phyloP scores from a whole-genome alignment of 2,888 invertebrate species.

The Chirona hameri region DNA sequence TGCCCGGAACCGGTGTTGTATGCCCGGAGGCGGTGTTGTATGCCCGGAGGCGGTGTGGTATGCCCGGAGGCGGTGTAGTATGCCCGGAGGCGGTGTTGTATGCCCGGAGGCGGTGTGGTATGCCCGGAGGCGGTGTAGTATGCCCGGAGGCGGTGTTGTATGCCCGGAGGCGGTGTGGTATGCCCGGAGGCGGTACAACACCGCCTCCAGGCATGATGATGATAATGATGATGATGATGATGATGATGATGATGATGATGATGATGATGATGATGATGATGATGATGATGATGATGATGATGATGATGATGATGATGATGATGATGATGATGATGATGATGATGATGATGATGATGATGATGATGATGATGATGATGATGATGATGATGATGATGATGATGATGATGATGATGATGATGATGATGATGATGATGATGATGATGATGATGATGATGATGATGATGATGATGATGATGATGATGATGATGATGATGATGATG shows the following conservation, averaged over 20 bases:
- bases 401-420: slow-evolving; percentile 22
- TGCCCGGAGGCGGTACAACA: no score
- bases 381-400: slow-evolving; percentile 11
- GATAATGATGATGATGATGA: slow-evolving; percentile 7
- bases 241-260: slow-evolving; percentile 11
- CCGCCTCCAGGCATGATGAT: no score
- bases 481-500: slow-evolving; percentile 22
- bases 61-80: no score
- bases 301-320: slow-evolving; percentile 22
- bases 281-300: slow-evolving; percentile 22
- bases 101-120: no score
- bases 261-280: slow-evolving; percentile 22
- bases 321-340: slow-evolving; percentile 22
- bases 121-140: no score
- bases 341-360: slow-evolving; percentile 22
- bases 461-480: slow-evolving; percentile 22
- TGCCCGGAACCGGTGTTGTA: no score
- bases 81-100: no score
- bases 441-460: slow-evolving; percentile 22
- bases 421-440: slow-evolving; percentile 22
- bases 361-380: neutral
- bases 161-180: no score
- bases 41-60: no score
- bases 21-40: no score
- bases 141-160: no score